Percentiles rank a stretch among this genome's conserved stretches.
Evolutionary conservation across 2,888 invertebrate genomes (phyloP).

Genomic region (Empis stercorea): DNA sequence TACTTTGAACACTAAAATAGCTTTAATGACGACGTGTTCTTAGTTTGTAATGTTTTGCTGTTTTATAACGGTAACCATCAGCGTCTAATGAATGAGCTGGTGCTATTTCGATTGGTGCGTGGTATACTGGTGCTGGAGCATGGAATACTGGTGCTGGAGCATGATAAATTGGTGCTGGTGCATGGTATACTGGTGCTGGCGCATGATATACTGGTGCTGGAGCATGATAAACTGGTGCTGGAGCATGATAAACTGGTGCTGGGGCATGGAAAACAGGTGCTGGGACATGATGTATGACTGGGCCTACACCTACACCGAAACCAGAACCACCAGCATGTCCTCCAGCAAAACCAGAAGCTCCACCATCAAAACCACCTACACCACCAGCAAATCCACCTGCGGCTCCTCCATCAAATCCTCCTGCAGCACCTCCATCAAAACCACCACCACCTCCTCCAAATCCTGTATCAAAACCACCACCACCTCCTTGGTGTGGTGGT

Average conservation of each 20-base stretch:
- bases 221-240: neutral
- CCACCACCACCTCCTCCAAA: too few species aligned
- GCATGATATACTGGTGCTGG: neutral
- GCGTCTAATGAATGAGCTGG: conserved; percentile 15
- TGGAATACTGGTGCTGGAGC: neutral
- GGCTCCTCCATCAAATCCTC: too few species aligned
- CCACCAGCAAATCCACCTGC: too few species aligned
- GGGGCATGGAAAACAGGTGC: neutral
- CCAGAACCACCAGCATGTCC: too few species aligned
- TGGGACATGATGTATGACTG: neutral
- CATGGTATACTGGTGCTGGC: neutral
- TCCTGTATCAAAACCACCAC: too few species aligned
- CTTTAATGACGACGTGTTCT: conserved; percentile 7
- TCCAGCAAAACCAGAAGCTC: too few species aligned
- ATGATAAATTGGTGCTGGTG: neutral
- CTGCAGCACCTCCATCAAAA: too few species aligned
- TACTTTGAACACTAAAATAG: too few species aligned
- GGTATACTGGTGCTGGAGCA: neutral
- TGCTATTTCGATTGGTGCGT: neutral
- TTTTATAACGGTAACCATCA: conserved; percentile 15
- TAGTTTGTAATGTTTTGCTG: conserved; percentile 7
- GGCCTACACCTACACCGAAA: conserved; percentile 1
- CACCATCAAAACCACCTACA: too few species aligned
- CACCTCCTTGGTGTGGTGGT: too few species aligned
- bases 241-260: neutral